These are phyloP conservation scores for Sebastolobus alascanus DNA, from an alignment of 2,797 vertebrate genomes.

Conservation along the genomic window DNA sequence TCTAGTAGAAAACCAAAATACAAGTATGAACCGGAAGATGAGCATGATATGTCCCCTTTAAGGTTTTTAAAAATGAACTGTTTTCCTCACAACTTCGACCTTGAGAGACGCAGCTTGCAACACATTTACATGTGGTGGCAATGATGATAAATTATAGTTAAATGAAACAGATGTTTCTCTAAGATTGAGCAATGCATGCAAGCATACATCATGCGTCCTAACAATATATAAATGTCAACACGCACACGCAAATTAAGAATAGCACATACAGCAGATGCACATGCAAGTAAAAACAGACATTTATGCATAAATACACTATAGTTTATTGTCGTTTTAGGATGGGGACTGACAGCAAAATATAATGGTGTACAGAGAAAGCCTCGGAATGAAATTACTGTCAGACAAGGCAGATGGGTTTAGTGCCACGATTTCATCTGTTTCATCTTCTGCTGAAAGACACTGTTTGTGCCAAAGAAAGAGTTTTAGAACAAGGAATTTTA, in stretches of 20 bases:
- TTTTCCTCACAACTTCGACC: not conserved
- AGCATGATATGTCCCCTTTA: not conserved
- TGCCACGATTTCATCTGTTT: not conserved
- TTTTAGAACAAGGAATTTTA: no score
- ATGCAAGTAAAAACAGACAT: not conserved
- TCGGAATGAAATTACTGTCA: not conserved
- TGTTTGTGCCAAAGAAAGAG: no score
- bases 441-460: no score
- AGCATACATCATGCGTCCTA: not conserved
- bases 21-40: no score
- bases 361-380: not conserved
- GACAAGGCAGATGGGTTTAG: not conserved
- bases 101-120: not conserved
- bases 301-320: not conserved
- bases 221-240: not conserved
- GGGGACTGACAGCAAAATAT: not conserved
- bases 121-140: not conserved
- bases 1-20: no score
- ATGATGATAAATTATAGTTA: not conserved
- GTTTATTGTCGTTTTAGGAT: not conserved
- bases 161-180: constrained; percentile 9
- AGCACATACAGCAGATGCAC: not conserved
- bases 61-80: not conserved
- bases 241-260: not conserved
- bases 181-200: not conserved